These are phyloP conservation scores for Lumbricus terrestris DNA, from an alignment of 2,888 invertebrate species.

Conservation along the genomic window DNA sequence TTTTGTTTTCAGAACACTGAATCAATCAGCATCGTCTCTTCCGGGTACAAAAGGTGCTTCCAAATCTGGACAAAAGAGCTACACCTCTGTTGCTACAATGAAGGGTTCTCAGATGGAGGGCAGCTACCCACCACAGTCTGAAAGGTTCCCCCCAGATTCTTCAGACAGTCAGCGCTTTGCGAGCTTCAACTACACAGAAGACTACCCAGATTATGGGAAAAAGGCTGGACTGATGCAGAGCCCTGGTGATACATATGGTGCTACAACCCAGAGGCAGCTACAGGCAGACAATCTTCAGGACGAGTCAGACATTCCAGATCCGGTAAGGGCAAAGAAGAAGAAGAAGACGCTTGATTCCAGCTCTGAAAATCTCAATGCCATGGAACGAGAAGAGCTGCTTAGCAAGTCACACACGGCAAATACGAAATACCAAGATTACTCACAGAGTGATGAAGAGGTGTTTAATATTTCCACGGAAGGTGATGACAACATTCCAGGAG, in stretches of 20 bases:
- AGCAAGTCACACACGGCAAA: background rate
- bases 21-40: conserved; percentile 7
- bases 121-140: background rate
- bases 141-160: background rate
- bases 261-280: background rate
- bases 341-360: conserved; percentile 12
- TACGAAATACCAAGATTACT: background rate
- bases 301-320: conserved; percentile 10
- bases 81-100: background rate
- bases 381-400: background rate
- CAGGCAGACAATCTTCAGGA: background rate
- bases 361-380: background rate
- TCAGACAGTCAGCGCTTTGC: conserved; percentile 3
- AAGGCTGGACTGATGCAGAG: background rate
- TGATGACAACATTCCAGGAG: background rate
- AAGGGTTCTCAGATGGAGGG: background rate
- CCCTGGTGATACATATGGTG: background rate
- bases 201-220: background rate
- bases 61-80: background rate
- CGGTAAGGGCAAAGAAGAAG: conserved; percentile 20
- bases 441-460: conserved; percentile 15
- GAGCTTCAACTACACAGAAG: conserved; percentile 8
- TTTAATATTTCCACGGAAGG: background rate
- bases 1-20: conserved; percentile 10
- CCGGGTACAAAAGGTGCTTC: background rate